Evolutionary conservation across 1,140 invertebrate species (phyloP).

Genomic region (Hetaerina americana): DNA sequence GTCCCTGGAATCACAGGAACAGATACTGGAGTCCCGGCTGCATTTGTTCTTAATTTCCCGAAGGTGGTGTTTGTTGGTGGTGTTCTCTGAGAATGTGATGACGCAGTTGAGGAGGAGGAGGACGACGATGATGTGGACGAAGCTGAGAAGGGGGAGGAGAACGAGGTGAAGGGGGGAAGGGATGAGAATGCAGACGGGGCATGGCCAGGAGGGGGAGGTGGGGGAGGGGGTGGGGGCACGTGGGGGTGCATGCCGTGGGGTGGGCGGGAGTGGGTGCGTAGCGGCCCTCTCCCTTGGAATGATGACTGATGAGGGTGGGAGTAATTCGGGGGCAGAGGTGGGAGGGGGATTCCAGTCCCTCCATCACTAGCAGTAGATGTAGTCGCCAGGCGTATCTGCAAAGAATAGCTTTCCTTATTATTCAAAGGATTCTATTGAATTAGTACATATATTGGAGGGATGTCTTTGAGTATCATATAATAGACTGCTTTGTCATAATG

Average conservation of each 20-base stretch:
- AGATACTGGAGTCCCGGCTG: background rate
- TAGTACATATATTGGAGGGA: no score
- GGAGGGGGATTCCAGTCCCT: background rate
- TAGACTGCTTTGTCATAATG: no score
- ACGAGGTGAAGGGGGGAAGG: background rate
- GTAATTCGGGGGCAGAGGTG: background rate
- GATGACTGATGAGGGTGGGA: background rate
- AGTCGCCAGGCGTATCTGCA: conserved; percentile 3
- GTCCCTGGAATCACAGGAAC: background rate
- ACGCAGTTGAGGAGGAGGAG: background rate
- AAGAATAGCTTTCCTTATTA: background rate
- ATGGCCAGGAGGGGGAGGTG: conserved; percentile 27
- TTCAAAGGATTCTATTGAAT: no score
- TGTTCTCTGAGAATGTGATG: background rate
- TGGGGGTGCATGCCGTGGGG: background rate
- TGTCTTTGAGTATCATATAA: no score
- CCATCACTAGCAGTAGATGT: conserved; percentile 1
- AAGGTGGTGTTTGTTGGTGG: background rate
- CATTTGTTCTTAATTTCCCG: background rate
- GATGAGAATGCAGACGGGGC: background rate
- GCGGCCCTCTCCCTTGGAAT: background rate
- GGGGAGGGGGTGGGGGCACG: conserved; percentile 23
- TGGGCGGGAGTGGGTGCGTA: background rate
- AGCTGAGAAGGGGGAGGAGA: background rate
- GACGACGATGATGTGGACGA: background rate